These are phyloP conservation scores for Brachypodius melanocephalos DNA, from an alignment of 2,113 vertebrate genomes.

Conservation along the genomic window DNA sequence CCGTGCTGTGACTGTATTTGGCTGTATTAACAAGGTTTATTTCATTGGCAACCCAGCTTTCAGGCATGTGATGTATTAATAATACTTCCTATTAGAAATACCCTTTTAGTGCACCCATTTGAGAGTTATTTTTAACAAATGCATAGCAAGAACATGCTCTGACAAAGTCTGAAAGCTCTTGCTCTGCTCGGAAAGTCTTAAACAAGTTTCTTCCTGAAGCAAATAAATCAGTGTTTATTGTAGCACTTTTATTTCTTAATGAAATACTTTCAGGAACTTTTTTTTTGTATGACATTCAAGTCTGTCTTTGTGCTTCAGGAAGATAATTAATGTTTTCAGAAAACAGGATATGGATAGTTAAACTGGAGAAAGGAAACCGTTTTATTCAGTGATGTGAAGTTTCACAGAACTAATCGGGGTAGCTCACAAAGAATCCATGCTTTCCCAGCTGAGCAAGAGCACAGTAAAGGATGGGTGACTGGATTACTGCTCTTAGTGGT, in stretches of 20 bases:
- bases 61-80: background rate
- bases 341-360: conserved; percentile 1
- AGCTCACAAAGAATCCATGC: background rate
- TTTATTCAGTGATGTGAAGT: background rate
- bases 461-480: background rate
- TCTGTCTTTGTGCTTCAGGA: background rate
- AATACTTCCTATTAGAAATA: background rate
- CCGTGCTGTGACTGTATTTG: background rate
- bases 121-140: conserved; percentile 23
- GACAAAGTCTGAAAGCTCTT: background rate
- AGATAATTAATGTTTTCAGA: conserved; percentile 21
- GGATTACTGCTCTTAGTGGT: background rate
- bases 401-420: background rate
- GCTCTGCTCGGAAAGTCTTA: background rate
- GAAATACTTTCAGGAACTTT: background rate
- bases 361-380: background rate
- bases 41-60: background rate
- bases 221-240: conserved; percentile 14
- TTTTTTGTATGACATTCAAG: background rate
- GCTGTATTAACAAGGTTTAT: background rate
- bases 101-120: background rate
- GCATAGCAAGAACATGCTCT: background rate
- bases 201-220: conserved; percentile 31
- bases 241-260: conserved; percentile 22
- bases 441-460: background rate